These are phyloP conservation scores for Seladonia tumulorum DNA, from an alignment of 2,888 invertebrate genomes.

Conservation along the genomic window DNA sequence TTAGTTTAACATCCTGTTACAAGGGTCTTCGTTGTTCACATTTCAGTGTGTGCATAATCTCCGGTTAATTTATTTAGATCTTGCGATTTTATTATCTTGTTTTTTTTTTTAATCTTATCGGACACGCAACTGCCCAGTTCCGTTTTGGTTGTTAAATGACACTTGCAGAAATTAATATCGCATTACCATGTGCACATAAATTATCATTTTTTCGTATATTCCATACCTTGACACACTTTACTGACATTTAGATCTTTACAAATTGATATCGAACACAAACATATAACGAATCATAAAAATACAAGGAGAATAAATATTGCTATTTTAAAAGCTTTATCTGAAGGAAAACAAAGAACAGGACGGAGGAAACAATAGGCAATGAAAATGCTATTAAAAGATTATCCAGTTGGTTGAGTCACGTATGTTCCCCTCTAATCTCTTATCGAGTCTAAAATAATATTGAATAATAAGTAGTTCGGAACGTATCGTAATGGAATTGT, in stretches of 20 bases:
- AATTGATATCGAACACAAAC: background rate
- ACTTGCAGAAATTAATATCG: background rate
- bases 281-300: background rate
- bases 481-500: background rate
- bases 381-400: background rate
- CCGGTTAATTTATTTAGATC: slow-evolving; percentile 15
- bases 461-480: background rate
- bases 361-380: background rate
- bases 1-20: background rate
- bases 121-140: background rate
- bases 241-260: background rate
- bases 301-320: background rate
- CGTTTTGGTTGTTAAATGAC: background rate
- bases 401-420: background rate
- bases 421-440: background rate
- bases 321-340: background rate
- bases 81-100: background rate
- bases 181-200: background rate
- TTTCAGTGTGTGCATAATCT: slow-evolving; percentile 21
- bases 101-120: slow-evolving; percentile 5
- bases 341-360: background rate
- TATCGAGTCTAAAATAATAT: background rate
- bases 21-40: background rate
- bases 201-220: background rate
- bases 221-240: background rate